These are phyloP conservation scores for Lutjanus erythropterus DNA, from an alignment of 2,113 vertebrate species.

Conservation along the genomic window DNA sequence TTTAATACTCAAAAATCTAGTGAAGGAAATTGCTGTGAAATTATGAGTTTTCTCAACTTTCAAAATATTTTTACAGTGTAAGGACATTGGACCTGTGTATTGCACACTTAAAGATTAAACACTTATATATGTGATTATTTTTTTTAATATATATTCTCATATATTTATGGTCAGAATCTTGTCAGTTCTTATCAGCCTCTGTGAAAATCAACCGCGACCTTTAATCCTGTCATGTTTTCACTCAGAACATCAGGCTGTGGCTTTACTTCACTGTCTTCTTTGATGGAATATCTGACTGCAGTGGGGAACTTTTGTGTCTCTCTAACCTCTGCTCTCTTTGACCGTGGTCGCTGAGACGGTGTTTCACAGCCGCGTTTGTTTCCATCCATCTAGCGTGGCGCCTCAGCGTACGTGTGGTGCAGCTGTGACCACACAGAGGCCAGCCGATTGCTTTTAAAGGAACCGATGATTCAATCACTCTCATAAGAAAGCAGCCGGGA, in stretches of 20 bases:
- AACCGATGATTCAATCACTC: neutral
- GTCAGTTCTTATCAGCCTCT: neutral
- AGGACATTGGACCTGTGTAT: no score
- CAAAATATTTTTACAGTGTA: no score
- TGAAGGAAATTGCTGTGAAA: no score
- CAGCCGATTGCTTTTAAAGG: neutral
- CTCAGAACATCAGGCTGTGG: neutral
- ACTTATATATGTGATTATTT: no score
- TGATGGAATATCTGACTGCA: slow-evolving; percentile 3
- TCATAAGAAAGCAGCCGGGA: neutral
- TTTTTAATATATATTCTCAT: no score
- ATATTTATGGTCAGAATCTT: no score
- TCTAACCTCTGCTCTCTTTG: neutral
- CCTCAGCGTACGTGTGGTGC: neutral
- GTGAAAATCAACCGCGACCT: neutral
- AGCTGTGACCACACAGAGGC: slow-evolving; percentile 23
- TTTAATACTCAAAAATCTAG: no score
- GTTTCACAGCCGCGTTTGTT: neutral
- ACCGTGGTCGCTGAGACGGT: neutral
- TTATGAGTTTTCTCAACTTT: no score
- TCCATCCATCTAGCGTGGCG: neutral
- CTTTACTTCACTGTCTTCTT: neutral
- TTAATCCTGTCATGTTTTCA: neutral
- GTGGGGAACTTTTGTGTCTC: neutral
- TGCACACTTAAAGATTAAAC: no score